Conservation (phyloP, 2,888 invertebrate species). For the Eilema caniola region DNA sequence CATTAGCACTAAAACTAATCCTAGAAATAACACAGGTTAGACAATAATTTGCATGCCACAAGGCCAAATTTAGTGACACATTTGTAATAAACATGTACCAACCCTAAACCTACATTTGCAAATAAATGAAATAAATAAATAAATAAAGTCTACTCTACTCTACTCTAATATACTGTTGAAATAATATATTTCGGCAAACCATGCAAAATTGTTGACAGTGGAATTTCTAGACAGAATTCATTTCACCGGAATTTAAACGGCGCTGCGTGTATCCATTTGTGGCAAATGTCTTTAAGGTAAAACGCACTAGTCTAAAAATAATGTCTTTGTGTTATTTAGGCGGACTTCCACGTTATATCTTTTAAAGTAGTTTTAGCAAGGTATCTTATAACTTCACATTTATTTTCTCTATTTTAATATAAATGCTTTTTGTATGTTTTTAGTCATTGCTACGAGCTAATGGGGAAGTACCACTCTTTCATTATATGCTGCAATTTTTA, state of each 20-base stretch:
- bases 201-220: constrained; percentile 7
- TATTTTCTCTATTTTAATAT: too few species aligned
- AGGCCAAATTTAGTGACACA: too few species aligned
- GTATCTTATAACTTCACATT: too few species aligned
- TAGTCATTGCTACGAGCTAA: too few species aligned
- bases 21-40: neutral
- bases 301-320: neutral
- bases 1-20: neutral
- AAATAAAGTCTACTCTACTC: too few species aligned
- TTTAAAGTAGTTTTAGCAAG: neutral
- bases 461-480: neutral
- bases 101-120: too few species aligned
- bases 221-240: constrained; percentile 7
- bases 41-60: neutral
- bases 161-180: constrained; percentile 13
- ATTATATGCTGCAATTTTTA: neutral
- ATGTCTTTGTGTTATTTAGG: neutral
- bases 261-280: neutral
- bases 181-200: constrained; percentile 19
- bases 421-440: too few species aligned
- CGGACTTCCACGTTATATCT: neutral
- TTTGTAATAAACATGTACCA: too few species aligned
- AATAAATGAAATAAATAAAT: too few species aligned
- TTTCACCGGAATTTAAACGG: constrained; percentile 6
- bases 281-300: neutral